Base-by-base conservation (phyloP, 1,140 invertebrate species). In the Pantala flavescens region DNA sequence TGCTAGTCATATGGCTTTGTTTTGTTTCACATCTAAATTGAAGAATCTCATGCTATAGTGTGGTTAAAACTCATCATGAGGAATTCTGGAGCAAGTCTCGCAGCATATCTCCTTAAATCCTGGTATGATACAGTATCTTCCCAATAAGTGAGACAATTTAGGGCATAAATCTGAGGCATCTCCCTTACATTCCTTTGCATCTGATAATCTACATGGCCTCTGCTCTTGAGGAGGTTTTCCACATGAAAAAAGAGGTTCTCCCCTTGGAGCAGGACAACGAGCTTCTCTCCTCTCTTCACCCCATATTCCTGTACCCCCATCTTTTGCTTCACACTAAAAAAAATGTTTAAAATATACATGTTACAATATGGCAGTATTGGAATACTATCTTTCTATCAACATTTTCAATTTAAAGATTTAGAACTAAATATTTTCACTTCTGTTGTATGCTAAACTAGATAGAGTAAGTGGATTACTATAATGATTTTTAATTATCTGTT, bases 21-120 rank as follows among this genome's bases (percentile, higher is more conserved):
- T 36, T 36, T 5, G 2, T 36, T 36, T 36, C 28, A 2, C 28
- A 2, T 36, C 2, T 5, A 36, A 36, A 9, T 2, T 36, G 28
- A 36, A 9, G 28, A 36, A 36, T 36, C 28, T 36, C 28, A 5
- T 2, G 28, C 9, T 36, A 36, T 36, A 36, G 28, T 36, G 3
- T 36, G 3, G 3, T 36, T 9, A 36, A 36, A 36, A 36, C 28
- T 36, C 28, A 36, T 36, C 28, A 36, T 9, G 49, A 63, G 49
- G 49, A 21, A 63, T 7, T 16, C n/a, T 63, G 14, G 42, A 73
- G 77, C 86, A 88, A 0, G 85, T 81, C 77, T 84, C 83, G 75
- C 88, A 89, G 77, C 88, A 89, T 14, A 84, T 81, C 75, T 82
- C 82, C 43, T 82, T 83, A 76, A 88, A 89, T 0, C 81, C 84